Base-by-base conservation (phyloP, 1,140 invertebrate species). In the Phymastichus coffea region DNA sequence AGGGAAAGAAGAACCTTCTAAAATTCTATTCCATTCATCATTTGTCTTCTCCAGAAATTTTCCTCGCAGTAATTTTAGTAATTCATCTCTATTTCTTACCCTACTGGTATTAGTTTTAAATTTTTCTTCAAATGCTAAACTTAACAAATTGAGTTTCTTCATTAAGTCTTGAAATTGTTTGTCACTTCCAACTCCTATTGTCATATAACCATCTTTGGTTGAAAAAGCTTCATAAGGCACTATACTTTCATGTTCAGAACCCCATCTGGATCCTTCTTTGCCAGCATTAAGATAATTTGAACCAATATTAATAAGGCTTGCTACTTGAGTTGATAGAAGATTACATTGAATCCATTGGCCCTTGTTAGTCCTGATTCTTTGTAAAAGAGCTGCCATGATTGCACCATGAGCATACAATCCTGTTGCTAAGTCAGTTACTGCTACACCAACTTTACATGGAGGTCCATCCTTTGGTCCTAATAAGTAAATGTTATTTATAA, bases 381-480 rank as follows among this genome's bases (percentile, higher is more conserved):
- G 85, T 35, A 94, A 76, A 9, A 98, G 73, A 2, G 95, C 95
- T 14, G 95, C 92, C 80, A 98, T 81, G 47, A 98, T 97, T 0
- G 95, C 93, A n/a, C 94, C 94, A 75, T 96, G 92, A 6, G 94
- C 94, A 76, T 96, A 97, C 1, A 98, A 77, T 0, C 95, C 96
- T 1, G 96, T 98, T 0, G 92, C 86, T 38, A 98, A 67, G 78
- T 99, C 96, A 1, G 93, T 98, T 61, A 97, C 85, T 0, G 97
- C 94, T 1, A 98, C 93, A 8, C 95, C 95, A 59, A 90, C 86
- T 80, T 97, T 97, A 63, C 91, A 93, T 0, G 96, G 96, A 25
- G 88, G 86, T 4, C 93, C 93, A 70, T 89, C 79, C 69, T 84
- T 80, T 20, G 90, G 67, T 85, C 70, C 69, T 61, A 20, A 2